Evolutionary conservation across 2,797 vertebrate species (phyloP), one percentile per base, ranked within the genome.

Genomic region (Amblyopsis hoosieri): DNA sequence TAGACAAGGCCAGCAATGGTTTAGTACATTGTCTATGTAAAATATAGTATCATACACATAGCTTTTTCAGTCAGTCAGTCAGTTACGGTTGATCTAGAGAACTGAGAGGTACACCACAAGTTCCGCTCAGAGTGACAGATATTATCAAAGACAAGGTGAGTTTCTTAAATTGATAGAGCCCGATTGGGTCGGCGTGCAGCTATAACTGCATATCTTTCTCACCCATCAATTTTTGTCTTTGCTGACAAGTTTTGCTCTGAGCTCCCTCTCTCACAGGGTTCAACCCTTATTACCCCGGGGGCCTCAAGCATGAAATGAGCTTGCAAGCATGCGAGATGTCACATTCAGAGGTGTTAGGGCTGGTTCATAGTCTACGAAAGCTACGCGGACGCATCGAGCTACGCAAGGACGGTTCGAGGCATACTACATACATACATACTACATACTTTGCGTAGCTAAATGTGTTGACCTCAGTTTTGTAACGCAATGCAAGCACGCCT

Each of bases 301-400:
- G 84, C 78, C 67, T 85, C 83, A 54, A 85, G 87, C 89, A 86
- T 92, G 89, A 90, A 90, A 90, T 90, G 79, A 77, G 80, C 79
- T 86, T 63, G 74, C 78, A 74, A 66, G 79, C 77, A 78, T 81
- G 81, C 5, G 68, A 83, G 76, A 82, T 76, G 79, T 83, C 80
- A 82, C 68, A 72, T 80, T 73, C 63, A 75, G 75, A 71, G 75
- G 80, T 72, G 73, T 69, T 76, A 65, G 73, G 51, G 23, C 15
- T 53, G 17, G 37, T 3, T 23, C 19, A 23, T 23, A 23, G 19
- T 23, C 19, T 23, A 23, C 19, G 0, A 2, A 23, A 23, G 19
- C 19, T 23, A 23, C 19, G 19, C 0, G 19, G 2, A 23, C 2
- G 2, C 19, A 23, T 23, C 19, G 19, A 23, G 19, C 19, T 2